Percentiles rank a stretch among this genome's conserved stretches.
phyloP scores from a whole-genome alignment of 2,797 vertebrate genomes.

The Todus mexicanus region DNA sequence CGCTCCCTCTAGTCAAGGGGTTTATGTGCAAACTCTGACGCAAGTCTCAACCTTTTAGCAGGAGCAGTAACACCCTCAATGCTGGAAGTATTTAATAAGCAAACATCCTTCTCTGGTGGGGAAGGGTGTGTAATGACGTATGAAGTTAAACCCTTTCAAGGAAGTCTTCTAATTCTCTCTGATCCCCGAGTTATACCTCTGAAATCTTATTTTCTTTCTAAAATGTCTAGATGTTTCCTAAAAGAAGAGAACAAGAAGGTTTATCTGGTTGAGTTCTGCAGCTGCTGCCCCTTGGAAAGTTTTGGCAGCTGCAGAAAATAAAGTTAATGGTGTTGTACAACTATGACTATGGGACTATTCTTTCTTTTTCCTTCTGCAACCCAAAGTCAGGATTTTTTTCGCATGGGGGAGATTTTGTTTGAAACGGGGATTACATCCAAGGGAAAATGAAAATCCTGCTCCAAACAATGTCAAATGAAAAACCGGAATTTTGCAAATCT shows the following conservation, averaged over 20 bases:
- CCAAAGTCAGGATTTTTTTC: background rate
- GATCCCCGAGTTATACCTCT: background rate
- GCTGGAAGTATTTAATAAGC: background rate
- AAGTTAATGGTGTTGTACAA: background rate
- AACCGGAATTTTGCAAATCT: background rate
- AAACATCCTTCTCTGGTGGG: background rate
- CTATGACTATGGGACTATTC: background rate
- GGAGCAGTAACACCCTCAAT: background rate
- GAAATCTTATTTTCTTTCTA: background rate
- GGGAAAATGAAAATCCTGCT: background rate
- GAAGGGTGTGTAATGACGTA: rapidly evolving
- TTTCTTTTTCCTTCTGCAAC: background rate
- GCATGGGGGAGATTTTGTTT: background rate
- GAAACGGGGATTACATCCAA: background rate
- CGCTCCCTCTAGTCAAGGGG: background rate
- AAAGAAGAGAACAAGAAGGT: background rate
- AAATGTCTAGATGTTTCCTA: background rate
- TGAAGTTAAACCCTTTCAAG: background rate
- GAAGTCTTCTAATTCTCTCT: background rate
- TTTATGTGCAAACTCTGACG: background rate
- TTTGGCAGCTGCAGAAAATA: background rate
- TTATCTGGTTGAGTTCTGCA: background rate
- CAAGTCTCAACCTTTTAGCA: background rate
- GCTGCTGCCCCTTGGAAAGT: background rate
- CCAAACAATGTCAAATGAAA: background rate